phyloP scores from a whole-genome alignment of 1,140 invertebrate genomes.

The Brachionus asplanchnoidis region DNA sequence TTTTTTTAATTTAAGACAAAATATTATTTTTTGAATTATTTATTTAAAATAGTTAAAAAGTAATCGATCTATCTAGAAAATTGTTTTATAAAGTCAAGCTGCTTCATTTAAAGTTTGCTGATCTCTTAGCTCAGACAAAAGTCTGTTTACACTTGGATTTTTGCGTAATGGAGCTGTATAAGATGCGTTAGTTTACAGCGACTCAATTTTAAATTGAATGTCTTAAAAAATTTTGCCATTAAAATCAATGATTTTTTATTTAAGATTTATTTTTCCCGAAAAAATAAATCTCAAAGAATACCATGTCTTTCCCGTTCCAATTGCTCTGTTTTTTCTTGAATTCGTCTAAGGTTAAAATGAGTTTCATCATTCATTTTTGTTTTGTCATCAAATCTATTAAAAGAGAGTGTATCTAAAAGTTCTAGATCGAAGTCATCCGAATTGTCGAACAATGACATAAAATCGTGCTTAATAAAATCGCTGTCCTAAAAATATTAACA shows the following conservation, averaged over 20 bases:
- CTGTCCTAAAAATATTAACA: neutral
- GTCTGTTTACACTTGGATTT: neutral
- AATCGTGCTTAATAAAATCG: conserved; percentile 31
- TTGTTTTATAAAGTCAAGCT: neutral
- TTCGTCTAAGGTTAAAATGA: neutral
- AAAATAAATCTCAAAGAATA: neutral
- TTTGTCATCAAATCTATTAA: neutral
- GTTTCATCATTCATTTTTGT: conserved; percentile 38
- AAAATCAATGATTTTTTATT: no score
- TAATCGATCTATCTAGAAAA: no score
- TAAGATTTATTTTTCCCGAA: no score
- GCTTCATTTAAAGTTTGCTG: conserved; percentile 38
- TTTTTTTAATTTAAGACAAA: no score
- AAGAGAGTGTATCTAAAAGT: neutral
- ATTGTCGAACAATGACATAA: conserved; percentile 27
- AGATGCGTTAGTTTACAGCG: conserved; percentile 16
- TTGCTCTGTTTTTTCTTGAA: conserved; percentile 35
- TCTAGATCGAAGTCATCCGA: conserved; percentile 26
- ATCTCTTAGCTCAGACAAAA: conserved; percentile 25
- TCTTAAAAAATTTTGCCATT: neutral
- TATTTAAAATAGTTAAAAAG: no score
- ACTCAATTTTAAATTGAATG: conserved; percentile 31
- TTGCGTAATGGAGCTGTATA: neutral
- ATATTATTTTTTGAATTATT: no score
- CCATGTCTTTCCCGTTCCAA: conserved; percentile 9